Evolutionary conservation across 2,113 vertebrate species (phyloP).

Genomic region (Conger conger): DNA sequence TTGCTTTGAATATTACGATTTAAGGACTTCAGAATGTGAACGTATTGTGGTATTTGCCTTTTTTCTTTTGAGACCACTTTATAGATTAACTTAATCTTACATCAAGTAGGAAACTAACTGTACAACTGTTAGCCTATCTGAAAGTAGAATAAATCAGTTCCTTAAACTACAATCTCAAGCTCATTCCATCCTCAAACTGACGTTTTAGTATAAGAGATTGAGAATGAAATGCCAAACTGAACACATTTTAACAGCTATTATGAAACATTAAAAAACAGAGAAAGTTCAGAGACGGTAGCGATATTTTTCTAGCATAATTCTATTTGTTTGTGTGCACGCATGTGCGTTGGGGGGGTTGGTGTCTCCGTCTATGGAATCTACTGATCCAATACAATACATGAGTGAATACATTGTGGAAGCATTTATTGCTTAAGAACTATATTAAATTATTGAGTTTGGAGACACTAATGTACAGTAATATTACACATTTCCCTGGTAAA

Average conservation of each 20-base stretch:
- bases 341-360: neutral
- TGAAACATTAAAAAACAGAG: neutral
- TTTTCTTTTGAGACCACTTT: neutral
- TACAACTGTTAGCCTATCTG: neutral
- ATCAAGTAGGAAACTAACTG: slow-evolving; percentile 16
- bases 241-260: neutral
- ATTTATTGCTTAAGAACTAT: slow-evolving; percentile 5
- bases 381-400: neutral
- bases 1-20: slow-evolving; percentile 1
- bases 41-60: neutral
- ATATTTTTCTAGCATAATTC: neutral
- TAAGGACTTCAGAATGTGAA: neutral
- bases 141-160: slow-evolving; percentile 3
- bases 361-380: neutral
- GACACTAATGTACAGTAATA: neutral
- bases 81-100: neutral
- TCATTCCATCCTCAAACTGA: neutral
- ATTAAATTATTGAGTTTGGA: neutral
- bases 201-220: slow-evolving; percentile 1
- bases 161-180: neutral
- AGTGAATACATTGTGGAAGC: neutral
- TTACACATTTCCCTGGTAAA: neutral
- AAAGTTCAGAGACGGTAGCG: neutral
- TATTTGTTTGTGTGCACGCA: neutral
- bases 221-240: slow-evolving; percentile 20